Evolutionary conservation across 1,140 invertebrate genomes (phyloP).

Genomic region (Conus betulinus): DNA sequence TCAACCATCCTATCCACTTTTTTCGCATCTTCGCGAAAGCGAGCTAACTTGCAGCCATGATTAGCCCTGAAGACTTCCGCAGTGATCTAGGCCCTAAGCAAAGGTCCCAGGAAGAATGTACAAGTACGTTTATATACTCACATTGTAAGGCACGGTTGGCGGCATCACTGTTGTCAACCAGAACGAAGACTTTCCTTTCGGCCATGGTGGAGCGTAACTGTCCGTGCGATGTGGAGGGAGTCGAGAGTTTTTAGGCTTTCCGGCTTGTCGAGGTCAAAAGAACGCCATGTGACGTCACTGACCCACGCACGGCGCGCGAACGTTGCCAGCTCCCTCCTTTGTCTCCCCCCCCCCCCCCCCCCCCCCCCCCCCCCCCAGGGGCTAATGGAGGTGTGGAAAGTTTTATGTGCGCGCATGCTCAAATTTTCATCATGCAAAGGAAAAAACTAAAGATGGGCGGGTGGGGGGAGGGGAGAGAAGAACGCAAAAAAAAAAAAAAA

Average conservation of each 20-base stretch:
- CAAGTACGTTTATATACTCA: not conserved
- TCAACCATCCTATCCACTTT: no score
- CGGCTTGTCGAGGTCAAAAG: not conserved
- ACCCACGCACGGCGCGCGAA: not conserved
- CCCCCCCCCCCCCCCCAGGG: no score
- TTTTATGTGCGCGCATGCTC: no score
- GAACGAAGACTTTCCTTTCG: not conserved
- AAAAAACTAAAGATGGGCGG: no score
- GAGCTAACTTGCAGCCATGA: no score
- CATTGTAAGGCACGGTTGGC: not conserved
- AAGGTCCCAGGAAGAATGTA: no score
- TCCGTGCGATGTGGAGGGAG: not conserved
- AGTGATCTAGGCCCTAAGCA: no score
- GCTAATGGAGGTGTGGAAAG: not conserved
- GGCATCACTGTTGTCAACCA: not conserved
- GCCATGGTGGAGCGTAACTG: not conserved
- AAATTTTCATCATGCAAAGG: no score
- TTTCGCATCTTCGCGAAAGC: no score
- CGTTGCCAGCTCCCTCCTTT: not conserved
- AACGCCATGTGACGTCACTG: constrained; percentile 13
- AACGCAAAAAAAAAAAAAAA: no score
- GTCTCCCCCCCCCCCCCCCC: not conserved
- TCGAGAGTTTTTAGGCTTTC: not conserved
- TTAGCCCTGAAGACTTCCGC: no score
- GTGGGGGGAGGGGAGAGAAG: no score